Evolutionary conservation across 2,113 vertebrate species (phyloP).

Genomic region (Odontesthes bonariensis): DNA sequence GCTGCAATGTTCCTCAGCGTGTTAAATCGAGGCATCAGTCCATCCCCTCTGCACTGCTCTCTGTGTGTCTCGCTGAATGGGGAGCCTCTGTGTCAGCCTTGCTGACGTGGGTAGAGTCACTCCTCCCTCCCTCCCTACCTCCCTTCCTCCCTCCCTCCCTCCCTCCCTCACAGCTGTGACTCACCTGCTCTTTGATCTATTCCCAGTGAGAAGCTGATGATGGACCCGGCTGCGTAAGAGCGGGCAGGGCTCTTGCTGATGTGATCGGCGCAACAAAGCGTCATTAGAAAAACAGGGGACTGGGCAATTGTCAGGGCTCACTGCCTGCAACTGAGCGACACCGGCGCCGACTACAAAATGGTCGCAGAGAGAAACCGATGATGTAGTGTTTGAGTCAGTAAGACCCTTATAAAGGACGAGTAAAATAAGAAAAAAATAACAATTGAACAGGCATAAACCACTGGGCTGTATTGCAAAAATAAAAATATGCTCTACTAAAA

Average conservation of each 20-base stretch:
- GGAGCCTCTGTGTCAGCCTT: conserved; percentile 49
- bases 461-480: conserved; percentile 27
- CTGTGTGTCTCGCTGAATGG: conserved; percentile 5
- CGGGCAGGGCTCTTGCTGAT: conserved; percentile 46
- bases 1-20: conserved; percentile 10
- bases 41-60: not conserved
- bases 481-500: conserved; percentile 36
- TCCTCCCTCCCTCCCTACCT: conserved; percentile 53
- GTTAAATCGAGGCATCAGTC: not conserved
- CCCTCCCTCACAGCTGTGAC: conserved; percentile 68
- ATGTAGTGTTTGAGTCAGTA: not conserved
- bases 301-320: conserved; percentile 10
- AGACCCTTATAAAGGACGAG: not conserved
- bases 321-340: conserved; percentile 6
- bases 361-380: not conserved
- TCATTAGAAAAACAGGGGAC: conserved; percentile 19
- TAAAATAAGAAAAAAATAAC: conserved; percentile 1
- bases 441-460: conserved; percentile 7
- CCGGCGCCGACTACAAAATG: conserved; percentile 15
- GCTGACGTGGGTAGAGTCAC: conserved; percentile 65
- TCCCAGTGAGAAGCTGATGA: conserved; percentile 66
- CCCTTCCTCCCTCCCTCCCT: conserved; percentile 51
- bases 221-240: conserved; percentile 45
- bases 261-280: conserved; percentile 62
- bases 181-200: conserved; percentile 80